Evolutionary conservation across 2,888 invertebrate species (phyloP).

Genomic region (Ophion slaviceki): DNA sequence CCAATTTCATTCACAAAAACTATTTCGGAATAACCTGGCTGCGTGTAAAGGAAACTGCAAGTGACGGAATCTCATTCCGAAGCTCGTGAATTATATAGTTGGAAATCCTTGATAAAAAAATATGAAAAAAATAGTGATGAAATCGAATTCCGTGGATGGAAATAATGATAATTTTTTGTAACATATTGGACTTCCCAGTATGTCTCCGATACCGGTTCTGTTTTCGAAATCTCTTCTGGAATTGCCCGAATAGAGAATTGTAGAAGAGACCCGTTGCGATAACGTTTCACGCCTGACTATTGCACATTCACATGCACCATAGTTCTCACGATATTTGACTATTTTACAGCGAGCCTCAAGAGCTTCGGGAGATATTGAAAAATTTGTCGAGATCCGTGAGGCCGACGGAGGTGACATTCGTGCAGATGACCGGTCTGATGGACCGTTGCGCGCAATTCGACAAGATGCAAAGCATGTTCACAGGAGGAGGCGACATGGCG

Average conservation of each 20-base stretch:
- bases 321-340: not conserved
- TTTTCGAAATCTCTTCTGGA: not conserved
- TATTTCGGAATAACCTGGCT: not conserved
- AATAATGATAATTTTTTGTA: no score
- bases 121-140: no score
- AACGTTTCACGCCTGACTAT: not conserved
- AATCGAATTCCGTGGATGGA: no score
- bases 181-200: not conserved
- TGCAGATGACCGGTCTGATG: slow-evolving; percentile 92
- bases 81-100: no score
- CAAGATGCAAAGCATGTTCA: slow-evolving; percentile 68
- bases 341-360: slow-evolving; percentile 88
- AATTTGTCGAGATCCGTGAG: slow-evolving; percentile 87
- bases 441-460: slow-evolving; percentile 90
- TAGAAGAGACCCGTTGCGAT: not conserved
- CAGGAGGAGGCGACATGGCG: slow-evolving; percentile 53
- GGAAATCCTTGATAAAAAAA: no score
- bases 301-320: no score
- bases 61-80: no score
- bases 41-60: no score
- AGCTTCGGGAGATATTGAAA: slow-evolving; percentile 87
- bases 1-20: not conserved
- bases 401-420: slow-evolving; percentile 88
- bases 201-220: not conserved
- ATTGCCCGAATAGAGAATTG: not conserved